Base-by-base conservation (phyloP, 1,140 invertebrate genomes). In the Melipona quadrifasciata region DNA sequence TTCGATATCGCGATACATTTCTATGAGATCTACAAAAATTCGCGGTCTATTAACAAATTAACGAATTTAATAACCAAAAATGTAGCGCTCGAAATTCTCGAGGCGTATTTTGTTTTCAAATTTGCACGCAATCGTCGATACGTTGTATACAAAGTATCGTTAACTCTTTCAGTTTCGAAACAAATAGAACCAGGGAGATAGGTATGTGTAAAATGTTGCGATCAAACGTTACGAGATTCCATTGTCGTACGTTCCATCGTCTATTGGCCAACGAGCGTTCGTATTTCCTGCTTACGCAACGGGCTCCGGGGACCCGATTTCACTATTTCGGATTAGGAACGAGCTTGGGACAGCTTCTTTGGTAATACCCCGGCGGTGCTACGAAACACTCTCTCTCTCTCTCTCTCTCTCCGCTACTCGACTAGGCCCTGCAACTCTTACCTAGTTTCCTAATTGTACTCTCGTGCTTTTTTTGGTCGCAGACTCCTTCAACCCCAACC, bases 221-320 rank as follows among this genome's bases (percentile, higher is more conserved):
- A 6, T 4, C 51, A 65, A 61, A 70, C 12, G 16, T 3, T 27
- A 11, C 21, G 55, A 61, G 17, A 19, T 5, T 24, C 80, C 27
- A 61, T 82, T 65, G 57, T 47, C 21, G 17, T 57, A 24, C 27
- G 12, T 39, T 68, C 19, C 31, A 5, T 24, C 34, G 1, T 24
- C 34, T 47, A 89, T 89, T 88, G 80, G 87, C 74, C 84, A 89
- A 89, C 67, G 80, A 58, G 34, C 67, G 61, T 67, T 53, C 71
- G 80, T 64, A n/a, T 86, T 88, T 81, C 75, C 80, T 86, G n/a
- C 12, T 89, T 89, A 34, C 27, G 64, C 64, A 88, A 89, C 77
- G 67, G 84, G 72, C 55, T 74, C 57, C 39, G 39, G 27, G 75
- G 70, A 53, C 34, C 73, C 84, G 84, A 89, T 89, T 86, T 89